Evolutionary conservation across 2,113 vertebrate species (phyloP).

Genomic region (Stegostoma tigrinum): DNA sequence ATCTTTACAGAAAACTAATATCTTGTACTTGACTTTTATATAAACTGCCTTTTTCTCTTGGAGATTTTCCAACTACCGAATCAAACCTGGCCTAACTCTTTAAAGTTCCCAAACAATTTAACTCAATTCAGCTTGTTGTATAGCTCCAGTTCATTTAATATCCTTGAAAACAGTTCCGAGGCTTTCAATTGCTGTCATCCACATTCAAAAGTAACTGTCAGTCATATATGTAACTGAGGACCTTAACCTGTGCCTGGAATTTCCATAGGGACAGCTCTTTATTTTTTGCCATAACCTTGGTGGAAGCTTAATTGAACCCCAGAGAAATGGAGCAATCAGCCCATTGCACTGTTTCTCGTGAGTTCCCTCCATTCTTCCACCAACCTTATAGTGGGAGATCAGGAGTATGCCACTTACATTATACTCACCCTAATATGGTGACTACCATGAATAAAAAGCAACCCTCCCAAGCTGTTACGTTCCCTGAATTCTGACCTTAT

Average conservation of each 20-base stretch:
- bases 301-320: neutral
- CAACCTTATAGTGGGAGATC: neutral
- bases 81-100: neutral
- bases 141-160: neutral
- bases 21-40: neutral
- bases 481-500: neutral
- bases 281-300: slow-evolving; percentile 9
- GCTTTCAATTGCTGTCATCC: slow-evolving; percentile 26
- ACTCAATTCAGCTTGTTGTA: neutral
- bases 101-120: neutral
- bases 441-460: neutral
- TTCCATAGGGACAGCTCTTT: neutral
- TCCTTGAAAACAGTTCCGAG: neutral
- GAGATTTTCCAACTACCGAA: neutral
- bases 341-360: neutral
- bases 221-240: slow-evolving; percentile 12
- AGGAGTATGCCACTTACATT: neutral
- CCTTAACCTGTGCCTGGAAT: neutral
- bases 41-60: neutral
- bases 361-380: no score
- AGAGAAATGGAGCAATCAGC: neutral
- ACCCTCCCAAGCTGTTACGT: neutral
- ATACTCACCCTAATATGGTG: neutral
- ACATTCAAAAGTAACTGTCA: neutral
- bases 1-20: neutral